Conservation (phyloP, 2,797 vertebrate species). For the Taenioides sp. region DNA sequence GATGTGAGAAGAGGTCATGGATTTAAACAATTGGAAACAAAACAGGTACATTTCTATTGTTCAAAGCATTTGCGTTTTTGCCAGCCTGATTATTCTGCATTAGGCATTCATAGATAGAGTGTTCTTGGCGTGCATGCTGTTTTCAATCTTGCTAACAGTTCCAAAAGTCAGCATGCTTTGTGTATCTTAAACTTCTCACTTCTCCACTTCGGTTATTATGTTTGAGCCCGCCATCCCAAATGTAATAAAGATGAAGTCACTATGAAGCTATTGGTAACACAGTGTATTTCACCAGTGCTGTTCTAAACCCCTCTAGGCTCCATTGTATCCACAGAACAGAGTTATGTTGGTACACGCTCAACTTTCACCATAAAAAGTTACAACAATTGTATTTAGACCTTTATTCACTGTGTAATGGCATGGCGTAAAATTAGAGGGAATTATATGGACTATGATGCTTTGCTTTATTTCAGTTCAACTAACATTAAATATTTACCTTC, state of each 20-base stretch:
- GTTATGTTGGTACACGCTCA: conserved; percentile 39
- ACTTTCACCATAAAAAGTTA: conserved; percentile 30
- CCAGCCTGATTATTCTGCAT: background rate
- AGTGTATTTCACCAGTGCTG: conserved; percentile 22
- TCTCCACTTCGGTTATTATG: conserved; percentile 29
- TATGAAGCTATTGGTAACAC: conserved; percentile 35
- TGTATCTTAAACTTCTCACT: conserved; percentile 30
- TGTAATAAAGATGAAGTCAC: conserved; percentile 45
- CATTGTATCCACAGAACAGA: conserved; percentile 11
- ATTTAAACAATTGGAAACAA: conserved; percentile 29
- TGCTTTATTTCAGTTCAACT: background rate
- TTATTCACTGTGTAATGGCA: background rate
- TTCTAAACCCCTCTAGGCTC: conserved; percentile 17
- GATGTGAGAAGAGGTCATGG: conserved; percentile 35
- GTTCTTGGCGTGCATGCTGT: background rate
- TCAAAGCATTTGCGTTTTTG: background rate
- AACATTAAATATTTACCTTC: background rate
- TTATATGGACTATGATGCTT: background rate
- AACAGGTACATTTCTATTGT: conserved; percentile 12
- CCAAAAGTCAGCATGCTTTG: conserved; percentile 14
- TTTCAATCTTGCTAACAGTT: conserved; percentile 5
- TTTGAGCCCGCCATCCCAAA: conserved; percentile 45
- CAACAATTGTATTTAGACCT: background rate
- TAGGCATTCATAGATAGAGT: background rate
- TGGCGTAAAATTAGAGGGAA: too few relatives aligned